These are phyloP conservation scores for Scalopus aquaticus DNA, from an alignment of 2,113 vertebrate species.

Conservation along the genomic window DNA sequence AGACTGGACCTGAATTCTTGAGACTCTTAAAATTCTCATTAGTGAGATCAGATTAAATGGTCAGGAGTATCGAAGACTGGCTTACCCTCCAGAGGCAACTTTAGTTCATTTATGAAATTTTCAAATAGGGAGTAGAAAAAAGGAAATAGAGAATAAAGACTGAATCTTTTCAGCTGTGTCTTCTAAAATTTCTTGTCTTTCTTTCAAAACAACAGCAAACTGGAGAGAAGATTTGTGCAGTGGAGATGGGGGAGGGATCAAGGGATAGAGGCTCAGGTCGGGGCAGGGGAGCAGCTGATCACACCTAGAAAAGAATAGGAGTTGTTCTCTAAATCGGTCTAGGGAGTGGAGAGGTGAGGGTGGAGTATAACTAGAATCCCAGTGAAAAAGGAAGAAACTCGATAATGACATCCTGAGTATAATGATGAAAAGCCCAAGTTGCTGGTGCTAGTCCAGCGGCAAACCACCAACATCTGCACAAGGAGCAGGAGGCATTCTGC, in stretches of 20 bases:
- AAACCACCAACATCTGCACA: background rate
- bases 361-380: background rate
- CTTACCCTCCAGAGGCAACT: background rate
- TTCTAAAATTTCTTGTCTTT: background rate
- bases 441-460: background rate
- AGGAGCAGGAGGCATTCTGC: background rate
- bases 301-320: background rate
- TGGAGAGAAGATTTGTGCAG: background rate
- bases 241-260: fast-evolving
- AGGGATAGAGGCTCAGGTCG: background rate
- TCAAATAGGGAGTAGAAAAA: background rate
- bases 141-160: background rate
- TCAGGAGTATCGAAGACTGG: background rate
- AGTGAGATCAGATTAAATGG: background rate
- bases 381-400: background rate
- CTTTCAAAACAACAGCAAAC: background rate
- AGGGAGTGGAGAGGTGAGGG: background rate
- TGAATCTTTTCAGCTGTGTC: background rate
- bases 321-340: background rate
- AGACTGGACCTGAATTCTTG: background rate
- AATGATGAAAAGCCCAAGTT: background rate
- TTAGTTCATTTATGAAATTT: background rate
- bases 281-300: background rate
- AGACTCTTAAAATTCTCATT: background rate
- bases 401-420: background rate